A percentile compares a stretch with the other conserved stretches of the same genome.
phyloP scores from a whole-genome alignment of 2,797 vertebrate species.

The Serranus cabrilla region DNA sequence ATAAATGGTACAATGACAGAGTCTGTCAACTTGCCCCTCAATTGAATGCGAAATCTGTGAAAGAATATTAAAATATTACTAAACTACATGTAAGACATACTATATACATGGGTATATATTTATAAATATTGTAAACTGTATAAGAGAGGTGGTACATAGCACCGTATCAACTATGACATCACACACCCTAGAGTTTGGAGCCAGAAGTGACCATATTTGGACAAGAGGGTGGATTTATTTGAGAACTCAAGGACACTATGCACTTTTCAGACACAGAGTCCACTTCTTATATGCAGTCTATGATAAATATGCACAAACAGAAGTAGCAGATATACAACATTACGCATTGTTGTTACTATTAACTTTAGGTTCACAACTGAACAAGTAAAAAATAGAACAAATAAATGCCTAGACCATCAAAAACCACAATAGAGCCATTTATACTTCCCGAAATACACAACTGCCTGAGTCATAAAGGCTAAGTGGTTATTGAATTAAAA shows the following conservation, averaged over 20 bases:
- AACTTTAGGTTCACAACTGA: background rate
- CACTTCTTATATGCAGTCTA: too few species aligned
- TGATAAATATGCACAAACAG: background rate
- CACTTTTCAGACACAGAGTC: too few species aligned
- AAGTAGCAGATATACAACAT: background rate
- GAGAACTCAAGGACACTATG: too few species aligned
- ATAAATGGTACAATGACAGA: constrained; percentile 76
- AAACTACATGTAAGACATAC: background rate
- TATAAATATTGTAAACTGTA: too few species aligned
- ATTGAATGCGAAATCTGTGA: constrained; percentile 86
- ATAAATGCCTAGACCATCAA: background rate
- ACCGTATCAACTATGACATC: too few species aligned
- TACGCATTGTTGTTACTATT: background rate
- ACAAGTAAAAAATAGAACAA: background rate
- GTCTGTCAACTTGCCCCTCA: constrained; percentile 72
- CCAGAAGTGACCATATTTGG: too few species aligned
- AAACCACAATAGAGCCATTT: background rate
- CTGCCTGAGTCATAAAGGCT: constrained; percentile 15
- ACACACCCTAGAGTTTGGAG: too few species aligned
- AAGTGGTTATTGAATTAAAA: constrained; percentile 10
- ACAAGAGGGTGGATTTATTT: too few species aligned
- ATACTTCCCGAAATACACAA: constrained; percentile 12
- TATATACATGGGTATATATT: background rate
- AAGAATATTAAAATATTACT: constrained; percentile 22
- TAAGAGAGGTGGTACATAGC: too few species aligned